A percentile compares a stretch with the other conserved stretches of the same genome.
These are phyloP conservation scores for Lacanobia oleracea DNA, from an alignment of 2,888 invertebrate genomes.

Conservation along the genomic window DNA sequence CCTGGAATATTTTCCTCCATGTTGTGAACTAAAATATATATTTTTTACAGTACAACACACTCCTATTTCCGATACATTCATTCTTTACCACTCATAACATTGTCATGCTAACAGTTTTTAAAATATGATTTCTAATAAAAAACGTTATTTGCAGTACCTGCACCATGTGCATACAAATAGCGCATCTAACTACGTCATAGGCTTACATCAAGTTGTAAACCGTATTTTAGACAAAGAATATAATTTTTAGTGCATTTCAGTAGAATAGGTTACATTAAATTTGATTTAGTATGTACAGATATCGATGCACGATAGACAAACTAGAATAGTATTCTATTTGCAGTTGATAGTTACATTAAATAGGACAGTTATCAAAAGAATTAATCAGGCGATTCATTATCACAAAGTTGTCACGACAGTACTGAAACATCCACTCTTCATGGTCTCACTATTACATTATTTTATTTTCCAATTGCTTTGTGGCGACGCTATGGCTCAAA, in stretches of 20 bases:
- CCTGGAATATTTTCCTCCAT: constrained; percentile 31
- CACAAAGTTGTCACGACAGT: constrained; percentile 71
- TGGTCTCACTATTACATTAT: constrained; percentile 82
- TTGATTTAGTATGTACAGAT: constrained; percentile 70
- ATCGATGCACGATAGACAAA: constrained; percentile 80
- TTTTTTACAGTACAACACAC: constrained; percentile 73
- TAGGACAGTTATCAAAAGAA: constrained; percentile 52
- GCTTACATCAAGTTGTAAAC: constrained; percentile 61
- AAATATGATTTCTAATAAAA: constrained; percentile 54
- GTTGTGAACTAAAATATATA: constrained; percentile 63
- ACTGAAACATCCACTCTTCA: constrained; percentile 78
- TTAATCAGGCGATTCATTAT: constrained; percentile 71
- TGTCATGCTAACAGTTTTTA: constrained; percentile 72
- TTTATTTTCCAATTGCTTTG: constrained; percentile 88
- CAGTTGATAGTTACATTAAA: constrained; percentile 59
- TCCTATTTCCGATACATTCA: constrained; percentile 77
- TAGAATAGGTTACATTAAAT: constrained; percentile 74
- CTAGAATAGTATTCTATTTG: constrained; percentile 69
- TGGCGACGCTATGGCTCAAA: constrained; percentile 89
- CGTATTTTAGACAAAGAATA: constrained; percentile 63
- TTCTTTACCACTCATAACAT: constrained; percentile 72
- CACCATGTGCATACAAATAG: constrained; percentile 73
- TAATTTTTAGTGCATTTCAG: constrained; percentile 79
- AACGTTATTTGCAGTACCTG: constrained; percentile 60
- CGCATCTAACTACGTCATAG: constrained; percentile 59